Evolutionary conservation across 1,140 invertebrate genomes (phyloP), one percentile per base, ranked within the genome.

Genomic region (Hormaphis cornu): DNA sequence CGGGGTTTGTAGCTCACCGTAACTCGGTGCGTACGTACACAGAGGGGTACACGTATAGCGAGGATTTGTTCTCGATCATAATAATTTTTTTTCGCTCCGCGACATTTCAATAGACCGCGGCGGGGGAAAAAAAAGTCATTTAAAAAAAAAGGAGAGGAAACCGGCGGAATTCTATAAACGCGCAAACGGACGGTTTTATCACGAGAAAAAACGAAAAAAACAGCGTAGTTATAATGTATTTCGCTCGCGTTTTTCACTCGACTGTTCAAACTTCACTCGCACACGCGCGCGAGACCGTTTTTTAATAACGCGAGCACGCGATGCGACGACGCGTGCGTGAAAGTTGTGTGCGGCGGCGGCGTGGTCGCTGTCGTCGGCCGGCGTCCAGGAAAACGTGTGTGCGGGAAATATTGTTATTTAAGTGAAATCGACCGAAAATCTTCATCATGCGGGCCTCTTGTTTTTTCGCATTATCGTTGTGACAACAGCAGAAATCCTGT

Each of bases 401-500:
- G 40, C 6, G 16, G 58, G 26, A 66, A 66, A 66, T 66, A 66
- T 66, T n/a, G n/a, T n/a, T 66, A 50, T 66, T 66, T 50, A 48
- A 50, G 61, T 66, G 61, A 66, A 66, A 66, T 66, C 61, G 61
- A 66, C 61, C 61, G 61, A 50, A 66, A 66, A 66, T 66, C 61
- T 66, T 66, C 61, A 66, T 66, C 44, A 33, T 66, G 61, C 44
- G 61, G 61, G 28, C 48, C 61, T 66, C 61, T 66, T 66, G 61
- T 66, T 66, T 66, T 66, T 66, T 66, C 44, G 42, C 50, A 48
- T 48, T 66, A 66, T 50, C 28, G 61, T 66, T 50, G 24, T 66
- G 61, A 66, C 61, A 66, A 66, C 61, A 66, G 9, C 61, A 66
- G 61, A 66, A 66, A 50, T 63, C 59, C 44, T 63, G n/a, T 10